Evolutionary conservation across 2,113 vertebrate genomes (phyloP).

Genomic region (Petaurus breviceps): DNA sequence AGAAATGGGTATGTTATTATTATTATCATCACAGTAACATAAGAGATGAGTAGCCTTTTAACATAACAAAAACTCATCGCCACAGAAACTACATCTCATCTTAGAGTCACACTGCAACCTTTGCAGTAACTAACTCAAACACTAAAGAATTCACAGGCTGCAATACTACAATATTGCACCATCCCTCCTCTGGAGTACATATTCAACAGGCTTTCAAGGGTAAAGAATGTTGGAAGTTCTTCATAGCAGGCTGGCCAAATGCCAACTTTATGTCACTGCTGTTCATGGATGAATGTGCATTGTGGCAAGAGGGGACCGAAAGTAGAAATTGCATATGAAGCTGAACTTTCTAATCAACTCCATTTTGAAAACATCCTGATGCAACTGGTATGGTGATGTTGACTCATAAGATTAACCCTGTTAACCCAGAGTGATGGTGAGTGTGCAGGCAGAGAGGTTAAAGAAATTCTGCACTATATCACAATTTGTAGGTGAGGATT

Average conservation of each 20-base stretch:
- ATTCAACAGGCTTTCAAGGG: neutral
- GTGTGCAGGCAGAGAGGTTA: neutral
- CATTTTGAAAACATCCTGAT: conserved; percentile 6
- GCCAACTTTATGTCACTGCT: neutral
- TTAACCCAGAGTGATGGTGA: neutral
- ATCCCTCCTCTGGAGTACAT: neutral
- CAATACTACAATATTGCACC: neutral
- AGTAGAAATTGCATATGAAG: conserved; percentile 14
- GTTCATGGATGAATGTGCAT: neutral
- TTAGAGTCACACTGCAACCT: neutral
- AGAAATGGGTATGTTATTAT: neutral
- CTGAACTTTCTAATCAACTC: conserved; percentile 28
- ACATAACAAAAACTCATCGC: neutral
- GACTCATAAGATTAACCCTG: neutral
- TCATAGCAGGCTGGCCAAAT: neutral
- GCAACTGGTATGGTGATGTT: neutral
- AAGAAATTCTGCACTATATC: neutral
- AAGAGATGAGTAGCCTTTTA: neutral
- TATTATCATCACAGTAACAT: neutral
- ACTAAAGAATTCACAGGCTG: neutral
- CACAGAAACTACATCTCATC: neutral
- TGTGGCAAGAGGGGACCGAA: neutral
- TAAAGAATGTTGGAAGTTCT: neutral
- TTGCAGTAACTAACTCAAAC: neutral
- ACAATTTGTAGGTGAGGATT: neutral